phyloP scores from a whole-genome alignment of 2,113 vertebrate species.

The Forbesichthys papilliferus region DNA sequence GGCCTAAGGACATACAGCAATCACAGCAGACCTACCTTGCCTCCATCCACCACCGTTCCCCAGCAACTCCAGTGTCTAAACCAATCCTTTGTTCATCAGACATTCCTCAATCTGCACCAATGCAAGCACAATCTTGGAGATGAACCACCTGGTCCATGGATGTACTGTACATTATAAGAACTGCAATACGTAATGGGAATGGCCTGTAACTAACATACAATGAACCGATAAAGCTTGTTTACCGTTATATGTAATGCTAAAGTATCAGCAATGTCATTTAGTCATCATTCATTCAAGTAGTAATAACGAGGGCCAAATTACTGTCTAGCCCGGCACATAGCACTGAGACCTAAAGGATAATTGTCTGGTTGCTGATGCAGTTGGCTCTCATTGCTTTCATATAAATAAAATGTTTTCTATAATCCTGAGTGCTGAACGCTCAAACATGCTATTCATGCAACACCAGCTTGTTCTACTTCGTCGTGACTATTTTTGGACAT shows the following conservation, averaged over 20 bases:
- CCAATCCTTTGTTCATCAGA: too few species aligned
- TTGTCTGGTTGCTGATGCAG: conserved; percentile 11
- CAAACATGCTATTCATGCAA: conserved; percentile 4
- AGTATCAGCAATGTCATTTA: background rate
- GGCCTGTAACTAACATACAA: background rate
- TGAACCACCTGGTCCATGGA: too few species aligned
- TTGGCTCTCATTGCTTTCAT: conserved; percentile 7
- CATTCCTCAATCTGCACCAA: too few species aligned
- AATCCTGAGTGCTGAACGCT: conserved; percentile 18
- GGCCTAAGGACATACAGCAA: too few species aligned
- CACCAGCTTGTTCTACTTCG: conserved; percentile 1
- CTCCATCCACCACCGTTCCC: too few species aligned
- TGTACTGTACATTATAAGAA: background rate
- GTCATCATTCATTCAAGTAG: too few species aligned
- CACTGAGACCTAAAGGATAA: conserved; percentile 5
- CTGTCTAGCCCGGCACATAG: conserved; percentile 2
- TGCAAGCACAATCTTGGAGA: too few species aligned
- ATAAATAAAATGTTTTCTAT: conserved; percentile 22
- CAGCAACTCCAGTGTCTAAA: too few species aligned
- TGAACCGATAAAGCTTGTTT: background rate
- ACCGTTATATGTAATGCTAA: background rate
- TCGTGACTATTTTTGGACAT: conserved; percentile 38
- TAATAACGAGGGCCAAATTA: background rate
- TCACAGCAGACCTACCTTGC: too few species aligned
- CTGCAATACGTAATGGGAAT: background rate